phyloP scores from a whole-genome alignment of 37 sponge, comb jelly and placozoan species.

The Aphrocallistes beatrix region DNA sequence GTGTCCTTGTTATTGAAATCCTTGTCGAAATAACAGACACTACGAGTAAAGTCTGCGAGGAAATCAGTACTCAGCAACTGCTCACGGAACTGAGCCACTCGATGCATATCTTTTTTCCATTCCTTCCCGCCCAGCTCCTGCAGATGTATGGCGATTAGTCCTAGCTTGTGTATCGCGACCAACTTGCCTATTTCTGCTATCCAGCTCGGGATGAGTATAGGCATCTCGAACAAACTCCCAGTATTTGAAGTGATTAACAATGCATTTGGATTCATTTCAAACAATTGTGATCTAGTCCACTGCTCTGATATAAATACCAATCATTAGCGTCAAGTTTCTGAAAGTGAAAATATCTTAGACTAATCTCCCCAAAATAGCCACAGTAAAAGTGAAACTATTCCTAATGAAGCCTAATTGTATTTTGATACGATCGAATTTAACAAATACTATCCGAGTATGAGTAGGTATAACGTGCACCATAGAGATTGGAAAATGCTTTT shows the following conservation, averaged over 20 bases:
- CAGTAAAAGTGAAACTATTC: no score
- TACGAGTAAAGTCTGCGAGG: background rate
- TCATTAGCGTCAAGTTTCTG: no score
- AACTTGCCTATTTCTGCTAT: background rate
- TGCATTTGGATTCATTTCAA: background rate
- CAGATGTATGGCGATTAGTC: background rate
- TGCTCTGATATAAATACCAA: no score
- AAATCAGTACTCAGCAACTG: background rate
- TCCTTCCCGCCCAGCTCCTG: slow-evolving; percentile 10
- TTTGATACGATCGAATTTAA: no score
- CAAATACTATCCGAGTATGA: no score
- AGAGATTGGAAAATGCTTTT: no score
- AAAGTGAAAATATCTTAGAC: no score
- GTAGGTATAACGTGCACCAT: no score
- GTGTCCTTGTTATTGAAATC: background rate
- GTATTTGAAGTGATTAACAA: background rate
- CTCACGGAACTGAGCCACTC: background rate
- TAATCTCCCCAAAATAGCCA: no score
- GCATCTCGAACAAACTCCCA: background rate
- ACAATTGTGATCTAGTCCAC: no score
- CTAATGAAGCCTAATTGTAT: no score
- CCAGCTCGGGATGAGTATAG: background rate
- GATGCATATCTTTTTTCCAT: background rate
- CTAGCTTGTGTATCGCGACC: background rate
- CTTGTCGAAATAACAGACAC: background rate